Base-by-base conservation (phyloP, 2,888 invertebrate genomes). In the Chrysina gloriosa region DNA sequence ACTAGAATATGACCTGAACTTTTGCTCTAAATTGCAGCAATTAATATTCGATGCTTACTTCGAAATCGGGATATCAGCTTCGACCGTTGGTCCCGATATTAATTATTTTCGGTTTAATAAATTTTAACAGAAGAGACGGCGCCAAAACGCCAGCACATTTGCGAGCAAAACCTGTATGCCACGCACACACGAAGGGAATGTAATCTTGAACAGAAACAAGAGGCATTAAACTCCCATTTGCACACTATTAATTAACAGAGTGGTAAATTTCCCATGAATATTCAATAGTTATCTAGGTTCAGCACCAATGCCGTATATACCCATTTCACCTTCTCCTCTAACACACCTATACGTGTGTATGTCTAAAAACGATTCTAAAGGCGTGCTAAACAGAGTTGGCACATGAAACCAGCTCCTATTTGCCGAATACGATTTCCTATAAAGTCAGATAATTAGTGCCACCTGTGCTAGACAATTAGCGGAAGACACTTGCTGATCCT, bases 161-260 rank as follows among this genome's bases (percentile, higher is more conserved):
- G 50, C 36, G 36, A 21, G 50, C 64, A 65, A 65, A 65, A 65
- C 65, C 39, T 65, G 39, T 39, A 42, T 19, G 27, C 19, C 3
- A 7, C 52, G 19, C 16, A 34, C 52, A 27, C 58, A 42, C 16
- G 29, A 21, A 21, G 58, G 27, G 48, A 67, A 48, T 50, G 63
- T 67, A 63, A 45, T 67, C 67, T 63, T 67, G 67, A 67, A 63
- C 52, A 45, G 63, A 68, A 68, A 72, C 72, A 70, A 64, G 69
- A 73, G 72, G 75, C 74, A 76, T 77, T 77, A 77, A 76, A 75
- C 70, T 72, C 69, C 74, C 75, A 75, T 77, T 77, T 76, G 71
- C 76, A 76, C 75, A 74, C 76, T 76, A 75, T 77, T 75, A 77
- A 77, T 77, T 77, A 77, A 75, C 75, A 72, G 68, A 70, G 71